phyloP scores from a whole-genome alignment of 2,888 invertebrate genomes.

The Dynastes maya region DNA sequence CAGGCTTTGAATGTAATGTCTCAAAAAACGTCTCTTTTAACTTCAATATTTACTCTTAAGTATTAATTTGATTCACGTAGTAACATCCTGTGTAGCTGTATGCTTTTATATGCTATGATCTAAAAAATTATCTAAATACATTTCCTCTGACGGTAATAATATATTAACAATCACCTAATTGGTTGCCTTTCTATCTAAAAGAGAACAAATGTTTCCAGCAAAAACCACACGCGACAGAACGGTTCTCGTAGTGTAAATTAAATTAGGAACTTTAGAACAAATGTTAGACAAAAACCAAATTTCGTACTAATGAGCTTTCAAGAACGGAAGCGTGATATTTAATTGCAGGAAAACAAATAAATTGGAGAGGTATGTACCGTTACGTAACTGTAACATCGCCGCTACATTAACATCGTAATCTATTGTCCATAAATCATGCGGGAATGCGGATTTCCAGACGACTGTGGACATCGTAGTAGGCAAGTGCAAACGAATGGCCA shows the following conservation, averaged over 20 bases:
- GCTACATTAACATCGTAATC: slow-evolving; percentile 33
- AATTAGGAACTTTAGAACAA: slow-evolving; percentile 2
- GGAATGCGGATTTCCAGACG: slow-evolving; percentile 37
- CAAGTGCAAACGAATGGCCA: neutral
- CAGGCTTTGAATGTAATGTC: too few species aligned
- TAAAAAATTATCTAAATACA: too few species aligned
- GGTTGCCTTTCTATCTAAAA: too few species aligned
- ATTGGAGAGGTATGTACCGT: slow-evolving; percentile 37
- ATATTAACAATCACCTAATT: too few species aligned
- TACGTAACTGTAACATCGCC: slow-evolving; percentile 43
- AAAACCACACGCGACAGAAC: neutral
- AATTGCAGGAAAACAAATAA: slow-evolving; percentile 45
- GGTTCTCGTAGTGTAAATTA: neutral
- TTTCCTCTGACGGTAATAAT: too few species aligned
- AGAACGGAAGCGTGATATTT: slow-evolving; percentile 34
- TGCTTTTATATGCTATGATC: too few species aligned
- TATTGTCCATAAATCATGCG: slow-evolving; percentile 37
- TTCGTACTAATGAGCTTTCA: slow-evolving; percentile 29
- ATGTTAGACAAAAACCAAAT: slow-evolving; percentile 25
- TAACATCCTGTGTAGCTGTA: too few species aligned
- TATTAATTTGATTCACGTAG: too few species aligned
- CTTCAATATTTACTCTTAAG: too few species aligned
- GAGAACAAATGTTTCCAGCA: too few species aligned
- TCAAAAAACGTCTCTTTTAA: too few species aligned
- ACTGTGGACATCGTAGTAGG: neutral